Base-by-base conservation (phyloP, 2,797 vertebrate species). In the Echiichthys vipera region DNA sequence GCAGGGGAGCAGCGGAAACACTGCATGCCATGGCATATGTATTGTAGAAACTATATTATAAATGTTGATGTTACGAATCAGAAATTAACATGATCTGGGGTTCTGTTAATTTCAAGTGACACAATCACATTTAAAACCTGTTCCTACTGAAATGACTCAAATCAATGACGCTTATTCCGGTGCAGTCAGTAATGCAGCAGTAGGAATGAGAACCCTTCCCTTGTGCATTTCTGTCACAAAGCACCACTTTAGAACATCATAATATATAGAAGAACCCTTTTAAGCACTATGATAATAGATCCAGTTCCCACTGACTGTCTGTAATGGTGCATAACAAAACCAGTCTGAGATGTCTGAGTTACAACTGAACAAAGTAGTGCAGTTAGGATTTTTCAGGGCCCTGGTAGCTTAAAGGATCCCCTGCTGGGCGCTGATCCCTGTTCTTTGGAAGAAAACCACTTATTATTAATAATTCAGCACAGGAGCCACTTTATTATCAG, bases 391-490 rank as follows among this genome's bases (percentile, higher is more conserved):
- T 80, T 83, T 49, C 40, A 63, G 65, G 70, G 34, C 51, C 29
- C 55, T 64, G 66, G 71, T 30, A 80, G 36, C 65, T 67, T 65
- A 66, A 53, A 43, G 49, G 67, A 65, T 66, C 77, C 65, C 74
- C 84, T 34, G 67, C 64, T 42, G 81, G 75, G 29, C 51, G 5
- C 84, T 74, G 80, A 88, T 87, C 68, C 69, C 51, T 46, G 74
- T 76, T 87, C 83, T 84, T 81, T 73, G 63, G 70, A 84, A 84
- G 78, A 76, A 84, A 80, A 86, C 66, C 74, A 70, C 68, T 88
- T 78, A 81, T 78, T 83, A 86, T 90, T 78, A 91, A 90, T 92
- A 90, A 89, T 92, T 91, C 88, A 92, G 54, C 71, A 54, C 70
- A 37, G 46, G 62, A 84, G 68, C 30, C 65, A 58, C 83, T 86